Conservation (phyloP, 1,140 invertebrate genomes). For the Hylaeus volcanicus region DNA sequence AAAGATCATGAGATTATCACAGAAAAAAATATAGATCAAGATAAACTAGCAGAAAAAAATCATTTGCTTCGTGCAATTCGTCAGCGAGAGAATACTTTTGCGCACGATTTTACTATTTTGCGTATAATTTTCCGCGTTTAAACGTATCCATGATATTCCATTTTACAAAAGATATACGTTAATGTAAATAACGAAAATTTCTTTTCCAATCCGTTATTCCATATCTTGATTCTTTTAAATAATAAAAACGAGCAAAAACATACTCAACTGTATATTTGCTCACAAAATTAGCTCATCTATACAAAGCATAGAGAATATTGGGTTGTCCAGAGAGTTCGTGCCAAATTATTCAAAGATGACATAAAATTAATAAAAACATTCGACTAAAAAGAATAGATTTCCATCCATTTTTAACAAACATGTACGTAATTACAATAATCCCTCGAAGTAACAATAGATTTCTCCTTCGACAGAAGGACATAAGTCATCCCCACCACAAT, state of each 20-base stretch:
- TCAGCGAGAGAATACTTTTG: conserved; percentile 11
- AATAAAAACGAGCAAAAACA: not conserved
- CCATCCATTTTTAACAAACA: no score
- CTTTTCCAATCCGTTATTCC: not conserved
- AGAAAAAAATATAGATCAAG: not conserved
- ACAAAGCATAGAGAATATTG: not conserved
- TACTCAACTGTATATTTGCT: not conserved
- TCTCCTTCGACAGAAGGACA: no score
- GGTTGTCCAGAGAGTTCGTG: not conserved
- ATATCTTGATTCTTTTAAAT: not conserved
- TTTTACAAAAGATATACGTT: not conserved
- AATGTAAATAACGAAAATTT: conserved; percentile 2
- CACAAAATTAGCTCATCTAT: not conserved
- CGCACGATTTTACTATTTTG: not conserved
- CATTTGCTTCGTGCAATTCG: no score
- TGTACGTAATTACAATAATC: no score
- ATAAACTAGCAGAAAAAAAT: not conserved
- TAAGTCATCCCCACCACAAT: no score
- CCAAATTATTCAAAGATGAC: no score
- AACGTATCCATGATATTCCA: not conserved
- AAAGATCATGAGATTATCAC: not conserved
- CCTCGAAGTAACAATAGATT: no score
- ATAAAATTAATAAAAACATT: no score
- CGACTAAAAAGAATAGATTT: no score
- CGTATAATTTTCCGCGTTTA: not conserved